Conservation (phyloP, 2,113 vertebrate species). For the Macroglossus sobrinus region DNA sequence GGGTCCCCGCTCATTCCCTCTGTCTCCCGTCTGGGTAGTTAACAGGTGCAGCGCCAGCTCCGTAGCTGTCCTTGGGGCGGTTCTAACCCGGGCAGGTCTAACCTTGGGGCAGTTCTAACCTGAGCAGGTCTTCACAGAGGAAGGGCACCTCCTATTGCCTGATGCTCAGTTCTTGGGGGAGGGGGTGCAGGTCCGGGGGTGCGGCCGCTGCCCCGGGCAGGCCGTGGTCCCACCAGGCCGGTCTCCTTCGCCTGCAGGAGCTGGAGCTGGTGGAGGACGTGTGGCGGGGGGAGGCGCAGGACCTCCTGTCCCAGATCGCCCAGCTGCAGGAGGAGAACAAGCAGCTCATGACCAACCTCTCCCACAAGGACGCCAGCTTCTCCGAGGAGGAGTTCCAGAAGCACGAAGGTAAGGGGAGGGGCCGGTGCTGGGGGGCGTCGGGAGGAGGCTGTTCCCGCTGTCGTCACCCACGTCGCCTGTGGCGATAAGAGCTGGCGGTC, state of each 20-base stretch:
- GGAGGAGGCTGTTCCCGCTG: fast-evolving
- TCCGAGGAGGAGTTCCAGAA: slow-evolving; percentile 92
- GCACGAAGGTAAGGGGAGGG: slow-evolving; percentile 85
- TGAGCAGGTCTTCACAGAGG: neutral
- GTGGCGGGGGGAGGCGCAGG: slow-evolving; percentile 94
- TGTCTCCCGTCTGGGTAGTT: neutral
- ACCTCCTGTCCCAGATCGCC: slow-evolving; percentile 91
- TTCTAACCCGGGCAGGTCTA: neutral
- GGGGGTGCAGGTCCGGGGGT: neutral
- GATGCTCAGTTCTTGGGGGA: fast-evolving
- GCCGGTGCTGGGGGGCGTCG: fast-evolving
- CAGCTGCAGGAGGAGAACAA: slow-evolving; percentile 94
- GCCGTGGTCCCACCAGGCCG: neutral
- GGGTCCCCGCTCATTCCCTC: neutral
- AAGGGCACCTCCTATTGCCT: fast-evolving
- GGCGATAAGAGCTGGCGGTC: fast-evolving
- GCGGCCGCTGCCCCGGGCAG: neutral
- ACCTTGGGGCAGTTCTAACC: neutral
- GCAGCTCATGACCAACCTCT: slow-evolving; percentile 87
- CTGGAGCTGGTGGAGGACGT: slow-evolving; percentile 94
- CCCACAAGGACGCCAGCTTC: slow-evolving; percentile 85
- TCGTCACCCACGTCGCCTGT: fast-evolving
- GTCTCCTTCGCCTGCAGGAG: slow-evolving; percentile 81
- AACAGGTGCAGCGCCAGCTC: fast-evolving
- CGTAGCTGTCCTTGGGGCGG: neutral